Base-by-base conservation (phyloP, 2,113 vertebrate genomes). In the Sapajus apella region DNA sequence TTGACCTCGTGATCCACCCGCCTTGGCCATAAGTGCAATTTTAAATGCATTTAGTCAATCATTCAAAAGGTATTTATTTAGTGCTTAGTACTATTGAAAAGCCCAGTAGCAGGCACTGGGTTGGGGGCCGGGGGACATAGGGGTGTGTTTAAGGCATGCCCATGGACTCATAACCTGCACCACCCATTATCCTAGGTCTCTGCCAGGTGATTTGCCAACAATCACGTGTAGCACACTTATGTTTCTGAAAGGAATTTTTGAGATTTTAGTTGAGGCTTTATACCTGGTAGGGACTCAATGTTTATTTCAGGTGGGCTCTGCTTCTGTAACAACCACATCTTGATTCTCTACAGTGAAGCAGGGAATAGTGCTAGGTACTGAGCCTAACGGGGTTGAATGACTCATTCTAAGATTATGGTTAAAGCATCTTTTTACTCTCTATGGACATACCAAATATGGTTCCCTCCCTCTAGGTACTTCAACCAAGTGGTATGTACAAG, bases 1-100 rank as follows among this genome's bases (percentile, higher is more conserved):
- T 40, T 40, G 37, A 40, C 37, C 37, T 40, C 37, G 37, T 40
- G 37, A 40, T 40, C 37, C 37, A 40, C 37, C 37, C 37, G 37
- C 37, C 37, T 40, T 40, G 37, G 37, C 37, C 37, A 93, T 35
- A 95, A 73, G 52, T 77, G 11, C 40, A 73, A 40, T 89, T 94
- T 97, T 56, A 93, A 89, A 80, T 52, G 50, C 10, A 77, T 82
- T 95, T 86, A 90, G 30, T 61, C 58, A 87, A 16, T 91, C 35
- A 87, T 84, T 89, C 23, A 58, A 87, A 96, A 95, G 52, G 17
- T 58, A 70, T 66, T 83, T 45, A 61, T 43, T 76, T 14, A 43
- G 17, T 72, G 23, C 89, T 83, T 20, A 55, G 20, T 35, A n/a
- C 25, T 58, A 20, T 12, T 45, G 52, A 37, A 88, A 94, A 61